These are phyloP conservation scores for Microcebus tavaratra DNA, from an alignment of 2,113 vertebrate genomes.

Conservation along the genomic window DNA sequence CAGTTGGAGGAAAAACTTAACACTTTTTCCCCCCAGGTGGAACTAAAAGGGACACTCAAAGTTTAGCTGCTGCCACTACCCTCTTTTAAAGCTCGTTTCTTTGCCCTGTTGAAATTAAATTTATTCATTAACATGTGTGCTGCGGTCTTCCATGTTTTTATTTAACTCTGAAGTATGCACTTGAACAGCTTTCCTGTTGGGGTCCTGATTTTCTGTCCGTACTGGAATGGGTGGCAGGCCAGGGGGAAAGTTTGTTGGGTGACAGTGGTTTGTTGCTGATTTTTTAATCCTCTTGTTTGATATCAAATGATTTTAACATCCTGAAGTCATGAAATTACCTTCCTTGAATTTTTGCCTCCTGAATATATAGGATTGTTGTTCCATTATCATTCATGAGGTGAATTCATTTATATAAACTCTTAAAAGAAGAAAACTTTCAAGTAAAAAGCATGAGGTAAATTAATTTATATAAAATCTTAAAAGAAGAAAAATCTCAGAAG, in stretches of 20 bases:
- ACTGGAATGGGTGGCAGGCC: background rate
- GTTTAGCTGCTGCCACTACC: background rate
- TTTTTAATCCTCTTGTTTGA: background rate
- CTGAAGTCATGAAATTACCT: background rate
- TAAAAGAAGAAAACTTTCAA: constrained; percentile 46
- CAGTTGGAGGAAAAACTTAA: constrained; percentile 11
- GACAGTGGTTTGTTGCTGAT: background rate
- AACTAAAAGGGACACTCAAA: constrained; percentile 8
- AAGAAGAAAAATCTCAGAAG: constrained; percentile 51
- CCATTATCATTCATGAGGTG: constrained; percentile 25
- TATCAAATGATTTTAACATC: constrained; percentile 32
- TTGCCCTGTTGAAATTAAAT: constrained; percentile 52
- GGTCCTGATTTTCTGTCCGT: background rate
- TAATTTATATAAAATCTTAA: constrained; percentile 37
- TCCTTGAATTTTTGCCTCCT: constrained; percentile 46
- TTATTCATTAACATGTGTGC: background rate
- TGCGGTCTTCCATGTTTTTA: background rate
- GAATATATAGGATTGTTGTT: constrained; percentile 2
- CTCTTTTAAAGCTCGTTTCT: constrained; percentile 40
- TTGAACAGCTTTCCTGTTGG: background rate
- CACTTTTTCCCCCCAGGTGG: constrained; percentile 2
- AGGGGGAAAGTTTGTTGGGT: background rate
- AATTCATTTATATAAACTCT: constrained; percentile 29
- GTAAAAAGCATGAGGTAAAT: constrained; percentile 56
- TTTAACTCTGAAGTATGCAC: background rate